Base-by-base conservation (phyloP, 2,113 vertebrate species). In the Engystomops pustulosus region DNA sequence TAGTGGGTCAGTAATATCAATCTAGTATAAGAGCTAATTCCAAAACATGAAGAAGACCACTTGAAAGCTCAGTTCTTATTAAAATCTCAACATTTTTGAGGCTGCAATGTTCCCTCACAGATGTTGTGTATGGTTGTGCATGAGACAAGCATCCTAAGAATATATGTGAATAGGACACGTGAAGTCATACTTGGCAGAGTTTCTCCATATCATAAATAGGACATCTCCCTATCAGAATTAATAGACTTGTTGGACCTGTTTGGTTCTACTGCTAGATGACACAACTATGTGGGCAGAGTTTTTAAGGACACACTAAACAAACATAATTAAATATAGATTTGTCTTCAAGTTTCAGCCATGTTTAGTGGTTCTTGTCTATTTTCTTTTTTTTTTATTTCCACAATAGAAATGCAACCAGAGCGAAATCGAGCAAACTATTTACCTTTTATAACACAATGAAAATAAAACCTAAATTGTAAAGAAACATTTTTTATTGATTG, bases 121-220 rank as follows among this genome's bases (percentile, higher is more conserved):
- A 32, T 17, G 1, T 20, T 36, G n/a, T 25, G 15, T 25, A 25
- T 25, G 5, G 9, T 25, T 11, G 69, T 45, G n/a, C 20, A 2
- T 18, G 55, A 15, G 18, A 79, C 25, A 65, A 79, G n/a, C n/a
- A 44, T n/a, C 20, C 55, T 65, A 65, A 23, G n/a, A 77, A 44
- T 15, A 62, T 44, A 79, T 65, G 12, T 65, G 55, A 45, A 20
- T 18, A 44, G 55, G 77, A 62, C 6, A 25, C 18, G 25, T 45
- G 77, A 70, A 30, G 41, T 68, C 62, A 81, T 53, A 77, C 34
- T 47, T 83, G 81, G 81, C 81, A 75, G 23, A n/a, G 12, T 8
- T 67, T 83, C 25, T 10, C 38, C 36, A n/a, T 84, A 69, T 84
- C 72, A 68, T 60, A 65, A 76, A 53, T 77, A 84, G 81, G 72